Conservation (phyloP, 2,888 invertebrate genomes). For the Drosophila formosana region DNA sequence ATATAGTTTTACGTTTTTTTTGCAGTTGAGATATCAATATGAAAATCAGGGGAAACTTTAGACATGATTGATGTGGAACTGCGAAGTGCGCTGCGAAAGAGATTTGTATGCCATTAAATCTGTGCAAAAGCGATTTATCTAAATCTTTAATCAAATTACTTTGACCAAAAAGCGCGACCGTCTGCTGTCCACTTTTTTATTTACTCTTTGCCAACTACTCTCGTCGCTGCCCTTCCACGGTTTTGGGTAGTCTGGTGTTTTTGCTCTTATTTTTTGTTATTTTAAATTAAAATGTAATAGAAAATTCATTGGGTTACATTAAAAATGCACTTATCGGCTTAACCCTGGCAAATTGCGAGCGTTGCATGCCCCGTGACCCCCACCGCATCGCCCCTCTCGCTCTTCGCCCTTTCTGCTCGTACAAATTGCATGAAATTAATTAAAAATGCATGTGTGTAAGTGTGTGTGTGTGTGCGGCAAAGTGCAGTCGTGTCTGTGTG, state of each 20-base stretch:
- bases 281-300: conserved; percentile 81
- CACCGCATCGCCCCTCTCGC: conserved; percentile 1
- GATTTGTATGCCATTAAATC: conserved; percentile 71
- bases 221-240: neutral
- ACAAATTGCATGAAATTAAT: conserved; percentile 81
- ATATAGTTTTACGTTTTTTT: conserved; percentile 58
- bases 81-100: conserved; percentile 30
- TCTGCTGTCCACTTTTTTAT: conserved; percentile 25
- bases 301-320: conserved; percentile 79
- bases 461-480: conserved; percentile 18
- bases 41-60: conserved; percentile 44
- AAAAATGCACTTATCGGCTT: conserved; percentile 81
- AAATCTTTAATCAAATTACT: conserved; percentile 76
- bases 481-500: conserved; percentile 19
- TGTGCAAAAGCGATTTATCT: conserved; percentile 75
- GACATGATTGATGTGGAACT: conserved; percentile 69
- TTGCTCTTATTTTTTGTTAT: conserved; percentile 57
- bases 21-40: conserved; percentile 18
- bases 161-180: conserved; percentile 46
- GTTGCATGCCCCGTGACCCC: neutral
- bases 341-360: conserved; percentile 70
- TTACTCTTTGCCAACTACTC: conserved; percentile 20
- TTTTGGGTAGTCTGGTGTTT: neutral
- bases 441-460: conserved; percentile 68
- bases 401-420: conserved; percentile 43